Evolutionary conservation across 2,888 invertebrate genomes (phyloP).

Genomic region (Cheilosia grossa): DNA sequence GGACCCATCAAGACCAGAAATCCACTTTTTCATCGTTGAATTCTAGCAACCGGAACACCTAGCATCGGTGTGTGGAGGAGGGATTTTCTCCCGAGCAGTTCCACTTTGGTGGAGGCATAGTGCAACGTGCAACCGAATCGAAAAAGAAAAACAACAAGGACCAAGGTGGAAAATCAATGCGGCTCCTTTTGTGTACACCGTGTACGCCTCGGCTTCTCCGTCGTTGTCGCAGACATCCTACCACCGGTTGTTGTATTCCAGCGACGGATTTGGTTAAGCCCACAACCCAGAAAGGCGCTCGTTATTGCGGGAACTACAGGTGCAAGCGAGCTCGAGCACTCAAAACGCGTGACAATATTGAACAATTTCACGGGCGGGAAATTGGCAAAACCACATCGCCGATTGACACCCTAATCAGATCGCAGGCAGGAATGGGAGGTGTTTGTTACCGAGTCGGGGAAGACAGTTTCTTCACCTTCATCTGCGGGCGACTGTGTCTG

Average conservation of each 20-base stretch:
- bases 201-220: conserved; percentile 30
- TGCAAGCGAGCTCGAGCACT: conserved; percentile 43
- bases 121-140: background rate
- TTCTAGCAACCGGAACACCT: conserved; percentile 67
- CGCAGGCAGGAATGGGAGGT: conserved; percentile 29
- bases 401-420: conserved; percentile 63
- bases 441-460: conserved; percentile 1
- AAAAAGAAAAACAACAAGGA: conserved; percentile 52
- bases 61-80: conserved; percentile 47
- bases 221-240: conserved; percentile 26
- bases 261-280: conserved; percentile 70
- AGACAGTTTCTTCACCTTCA: background rate
- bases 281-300: conserved; percentile 61
- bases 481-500: conserved; percentile 15
- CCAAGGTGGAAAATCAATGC: conserved; percentile 71
- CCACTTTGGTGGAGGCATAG: conserved; percentile 3
- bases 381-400: conserved; percentile 58
- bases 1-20: conserved; percentile 47
- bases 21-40: conserved; percentile 69
- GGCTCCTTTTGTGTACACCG: conserved; percentile 69
- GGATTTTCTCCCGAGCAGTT: conserved; percentile 29
- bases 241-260: conserved; percentile 40
- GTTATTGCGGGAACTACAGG: conserved; percentile 25
- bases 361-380: conserved; percentile 69
- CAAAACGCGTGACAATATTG: conserved; percentile 71